Conservation (phyloP, 2,113 vertebrate genomes). For the Tenrec ecaudatus region DNA sequence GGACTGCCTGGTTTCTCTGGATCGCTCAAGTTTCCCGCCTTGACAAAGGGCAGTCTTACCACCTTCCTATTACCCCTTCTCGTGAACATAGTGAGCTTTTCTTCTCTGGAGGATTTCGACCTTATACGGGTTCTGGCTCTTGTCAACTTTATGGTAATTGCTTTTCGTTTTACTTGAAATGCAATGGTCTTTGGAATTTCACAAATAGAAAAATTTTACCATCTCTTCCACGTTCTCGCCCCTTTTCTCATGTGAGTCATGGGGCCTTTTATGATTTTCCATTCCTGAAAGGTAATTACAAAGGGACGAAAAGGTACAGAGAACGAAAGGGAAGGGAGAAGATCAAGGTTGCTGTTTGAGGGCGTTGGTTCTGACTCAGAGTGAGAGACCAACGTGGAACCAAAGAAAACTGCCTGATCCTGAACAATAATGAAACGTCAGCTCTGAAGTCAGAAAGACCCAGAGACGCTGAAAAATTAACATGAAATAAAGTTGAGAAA, state of each 20-base stretch:
- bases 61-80: neutral
- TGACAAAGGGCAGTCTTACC: neutral
- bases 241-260: constrained; percentile 9
- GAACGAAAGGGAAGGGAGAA: neutral
- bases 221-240: constrained; percentile 4
- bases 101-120: neutral
- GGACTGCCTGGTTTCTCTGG: neutral
- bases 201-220: constrained; percentile 40
- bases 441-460: neutral
- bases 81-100: neutral
- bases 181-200: neutral
- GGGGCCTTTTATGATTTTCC: neutral
- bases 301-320: neutral
- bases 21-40: neutral
- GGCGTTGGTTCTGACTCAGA: neutral
- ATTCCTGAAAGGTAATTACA: neutral
- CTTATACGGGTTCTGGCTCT: neutral
- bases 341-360: neutral
- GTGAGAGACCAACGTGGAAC: neutral
- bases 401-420: neutral
- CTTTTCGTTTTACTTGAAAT: neutral
- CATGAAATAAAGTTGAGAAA: constrained; percentile 55
- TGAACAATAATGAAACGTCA: neutral
- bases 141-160: neutral
- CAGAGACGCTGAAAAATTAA: constrained; percentile 11